Evolutionary conservation across 2,113 vertebrate genomes (phyloP), one percentile per base, ranked within the genome.

Genomic region (Myotis yumanensis): DNA sequence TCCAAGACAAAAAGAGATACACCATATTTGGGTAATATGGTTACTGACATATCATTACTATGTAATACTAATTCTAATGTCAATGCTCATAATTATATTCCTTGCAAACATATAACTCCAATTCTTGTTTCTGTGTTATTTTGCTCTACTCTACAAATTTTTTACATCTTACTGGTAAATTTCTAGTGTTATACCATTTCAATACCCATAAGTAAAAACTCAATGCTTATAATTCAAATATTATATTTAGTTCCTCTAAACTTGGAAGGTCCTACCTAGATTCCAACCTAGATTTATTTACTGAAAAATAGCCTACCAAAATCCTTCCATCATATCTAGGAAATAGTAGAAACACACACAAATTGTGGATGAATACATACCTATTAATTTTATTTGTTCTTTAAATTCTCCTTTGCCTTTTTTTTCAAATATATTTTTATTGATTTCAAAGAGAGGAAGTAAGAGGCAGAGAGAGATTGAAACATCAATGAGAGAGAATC

Each of bases 101-200:
- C 48, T 83, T 76, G 9, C 35, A 83, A 89, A 83, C 23, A 66
- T 23, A 11, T 69, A 76, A 80, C 25, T 43, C 17, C 23, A 68
- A 76, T 69, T 76, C 23, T 77, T 77, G 68, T 48, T 84, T 59
- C 43, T 59, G 18, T 43, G 17, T 40, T 46, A 81, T 73, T 52
- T 66, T 82, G 81, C 54, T 81, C n/a, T 86, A 75, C 25, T 57
- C 30, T 9, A 35, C 7, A 59, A 25, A 75, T 46, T 73, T 86
- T 94, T 86, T 66, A 73, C 16, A 91, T 54, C 25, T 79, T 72
- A 86, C 17, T 43, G n/a, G 64, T 52, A 77, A 80, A 86, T 82
- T 57, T 82, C 59, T 69, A 54, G 48, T 77, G 12, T 37, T 57
- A 91, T 20, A 86, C 28, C 20, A 80, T 64, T 73, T 46, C 16